A percentile compares a stretch with the other conserved stretches of the same genome.
Conservation (phyloP, 1,140 invertebrate genomes). For the Cherax destructor region DNA sequence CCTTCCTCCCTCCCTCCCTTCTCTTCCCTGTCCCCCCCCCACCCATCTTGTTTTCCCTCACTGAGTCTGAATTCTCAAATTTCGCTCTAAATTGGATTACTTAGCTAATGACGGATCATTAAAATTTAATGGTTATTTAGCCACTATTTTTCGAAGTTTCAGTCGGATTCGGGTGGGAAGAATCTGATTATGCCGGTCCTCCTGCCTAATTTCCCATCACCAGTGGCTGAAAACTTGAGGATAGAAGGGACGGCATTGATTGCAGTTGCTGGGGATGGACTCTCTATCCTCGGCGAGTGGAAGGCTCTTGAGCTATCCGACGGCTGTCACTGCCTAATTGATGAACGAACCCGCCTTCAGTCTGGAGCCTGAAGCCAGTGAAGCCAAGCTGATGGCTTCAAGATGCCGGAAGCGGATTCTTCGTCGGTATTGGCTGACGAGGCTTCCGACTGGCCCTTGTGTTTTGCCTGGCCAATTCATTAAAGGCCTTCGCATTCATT, state of each 20-base stretch:
- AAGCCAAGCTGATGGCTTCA: not conserved
- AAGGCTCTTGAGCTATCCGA: not conserved
- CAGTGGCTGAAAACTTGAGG: not conserved
- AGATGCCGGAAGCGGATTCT: too few relatives aligned
- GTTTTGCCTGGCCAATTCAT: too few relatives aligned
- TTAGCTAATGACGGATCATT: not conserved
- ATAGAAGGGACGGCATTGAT: not conserved
- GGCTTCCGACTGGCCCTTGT: too few relatives aligned
- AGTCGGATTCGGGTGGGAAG: not conserved
- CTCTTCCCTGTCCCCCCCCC: not conserved
- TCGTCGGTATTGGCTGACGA: too few relatives aligned
- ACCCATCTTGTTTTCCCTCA: too few relatives aligned
- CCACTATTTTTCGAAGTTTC: not conserved
- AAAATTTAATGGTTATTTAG: conserved; percentile 5
- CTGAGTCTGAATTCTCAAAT: not conserved
- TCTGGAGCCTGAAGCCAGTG: not conserved
- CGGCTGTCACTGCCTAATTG: not conserved
- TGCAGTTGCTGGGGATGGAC: not conserved
- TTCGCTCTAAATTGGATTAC: not conserved
- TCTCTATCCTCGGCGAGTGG: not conserved
- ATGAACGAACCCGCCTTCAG: not conserved
- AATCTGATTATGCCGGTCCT: not conserved
- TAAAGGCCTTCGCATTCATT: too few relatives aligned
- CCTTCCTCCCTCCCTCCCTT: not conserved
- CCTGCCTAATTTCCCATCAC: not conserved